These are phyloP conservation scores for Cyphomyrus plagiostoma DNA, from an alignment of 2,113 vertebrate species.

Conservation along the genomic window DNA sequence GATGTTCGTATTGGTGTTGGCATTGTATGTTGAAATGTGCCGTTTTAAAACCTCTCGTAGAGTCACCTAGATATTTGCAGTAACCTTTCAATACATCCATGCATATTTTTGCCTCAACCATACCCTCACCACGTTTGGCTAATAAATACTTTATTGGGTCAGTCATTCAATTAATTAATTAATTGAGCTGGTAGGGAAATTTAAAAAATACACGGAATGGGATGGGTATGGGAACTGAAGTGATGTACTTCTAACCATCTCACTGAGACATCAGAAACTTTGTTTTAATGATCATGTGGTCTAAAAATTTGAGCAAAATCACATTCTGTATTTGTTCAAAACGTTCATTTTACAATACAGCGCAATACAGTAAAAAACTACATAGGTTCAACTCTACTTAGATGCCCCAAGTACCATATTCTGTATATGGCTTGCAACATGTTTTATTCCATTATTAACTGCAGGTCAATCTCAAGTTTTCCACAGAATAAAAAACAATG, in stretches of 20 bases:
- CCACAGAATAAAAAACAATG: background rate
- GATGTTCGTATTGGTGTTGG: background rate
- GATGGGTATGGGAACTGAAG: background rate
- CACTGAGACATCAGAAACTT: background rate
- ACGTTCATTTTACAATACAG: background rate
- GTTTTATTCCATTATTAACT: background rate
- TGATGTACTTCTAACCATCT: background rate
- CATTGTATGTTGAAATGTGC: background rate
- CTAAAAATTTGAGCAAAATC: background rate
- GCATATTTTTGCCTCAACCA: background rate
- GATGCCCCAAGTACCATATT: background rate
- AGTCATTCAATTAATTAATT: background rate
- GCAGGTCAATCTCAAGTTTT: background rate
- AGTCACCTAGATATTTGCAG: background rate
- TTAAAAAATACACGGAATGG: background rate
- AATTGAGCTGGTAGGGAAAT: background rate
- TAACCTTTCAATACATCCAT: background rate
- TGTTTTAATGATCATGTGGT: background rate
- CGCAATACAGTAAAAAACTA: background rate
- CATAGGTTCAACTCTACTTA: background rate
- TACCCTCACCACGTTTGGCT: background rate
- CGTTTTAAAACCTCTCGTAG: background rate
- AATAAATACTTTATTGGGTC: background rate
- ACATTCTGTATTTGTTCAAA: background rate
- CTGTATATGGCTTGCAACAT: background rate